Conservation (phyloP, 1,140 invertebrate species). For the Phortica variegata region DNA sequence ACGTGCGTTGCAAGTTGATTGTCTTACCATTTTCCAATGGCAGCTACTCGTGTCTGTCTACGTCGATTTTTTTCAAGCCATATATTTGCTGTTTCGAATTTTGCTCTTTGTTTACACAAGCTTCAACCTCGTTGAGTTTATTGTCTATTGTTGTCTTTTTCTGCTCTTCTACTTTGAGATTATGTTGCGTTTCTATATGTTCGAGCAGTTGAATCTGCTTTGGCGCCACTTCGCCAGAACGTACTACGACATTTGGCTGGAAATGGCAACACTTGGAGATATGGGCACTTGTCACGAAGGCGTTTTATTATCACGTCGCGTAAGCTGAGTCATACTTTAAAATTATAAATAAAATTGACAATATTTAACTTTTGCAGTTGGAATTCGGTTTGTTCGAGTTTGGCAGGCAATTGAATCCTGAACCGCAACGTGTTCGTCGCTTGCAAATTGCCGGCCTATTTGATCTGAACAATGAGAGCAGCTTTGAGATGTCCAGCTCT, state of each 20-base stretch:
- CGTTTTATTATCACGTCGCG: neutral
- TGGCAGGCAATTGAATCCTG: conserved; percentile 19
- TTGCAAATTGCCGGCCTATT: conserved; percentile 31
- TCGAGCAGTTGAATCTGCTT: conserved; percentile 14
- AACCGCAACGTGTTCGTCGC: conserved; percentile 14
- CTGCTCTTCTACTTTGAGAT: conserved; percentile 13
- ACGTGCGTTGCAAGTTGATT: conserved; percentile 9
- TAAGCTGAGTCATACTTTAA: too few relatives aligned
- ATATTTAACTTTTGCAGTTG: conserved; percentile 9
- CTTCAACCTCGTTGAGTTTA: neutral
- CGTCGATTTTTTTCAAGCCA: conserved; percentile 21
- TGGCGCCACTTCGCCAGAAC: neutral
- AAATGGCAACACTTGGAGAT: neutral
- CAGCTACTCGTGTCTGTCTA: conserved; percentile 28
- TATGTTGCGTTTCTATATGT: conserved; percentile 22
- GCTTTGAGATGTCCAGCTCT: conserved; percentile 15
- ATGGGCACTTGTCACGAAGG: conserved; percentile 8
- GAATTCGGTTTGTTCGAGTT: conserved; percentile 22
- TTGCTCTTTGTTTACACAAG: conserved; percentile 10
- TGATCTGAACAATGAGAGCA: conserved; percentile 18
- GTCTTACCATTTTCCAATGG: conserved; percentile 20
- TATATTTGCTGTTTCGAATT: conserved; percentile 25
- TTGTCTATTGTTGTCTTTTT: neutral
- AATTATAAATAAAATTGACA: neutral
- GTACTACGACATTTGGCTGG: neutral